Conservation (phyloP, 92 coral and sea anemone genomes). For the Chrysogorgia sp. region DNA sequence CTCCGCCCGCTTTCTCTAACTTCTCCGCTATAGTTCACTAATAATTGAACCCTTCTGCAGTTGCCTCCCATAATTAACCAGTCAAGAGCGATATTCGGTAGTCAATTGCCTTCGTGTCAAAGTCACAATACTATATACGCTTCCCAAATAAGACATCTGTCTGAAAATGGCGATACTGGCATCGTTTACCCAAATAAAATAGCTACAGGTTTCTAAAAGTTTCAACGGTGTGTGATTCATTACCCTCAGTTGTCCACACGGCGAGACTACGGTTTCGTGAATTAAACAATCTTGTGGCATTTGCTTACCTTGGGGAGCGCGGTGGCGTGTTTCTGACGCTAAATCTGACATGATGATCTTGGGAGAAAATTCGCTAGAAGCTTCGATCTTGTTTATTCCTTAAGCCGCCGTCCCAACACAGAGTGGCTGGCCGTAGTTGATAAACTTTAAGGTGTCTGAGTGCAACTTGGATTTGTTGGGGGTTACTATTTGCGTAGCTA, state of each 20-base stretch:
- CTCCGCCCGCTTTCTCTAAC: not conserved
- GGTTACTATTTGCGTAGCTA: conserved; percentile 47
- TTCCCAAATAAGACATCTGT: not conserved
- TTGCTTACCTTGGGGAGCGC: conserved; percentile 17
- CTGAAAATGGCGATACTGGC: not conserved
- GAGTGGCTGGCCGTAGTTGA: not conserved
- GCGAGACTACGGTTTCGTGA: not conserved
- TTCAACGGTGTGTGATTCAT: not conserved
- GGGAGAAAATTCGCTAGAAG: conserved; percentile 6
- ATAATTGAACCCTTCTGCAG: not conserved
- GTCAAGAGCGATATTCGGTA: not conserved
- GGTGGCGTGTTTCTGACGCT: conserved; percentile 18
- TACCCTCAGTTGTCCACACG: conserved; percentile 5
- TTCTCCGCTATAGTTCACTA: not conserved
- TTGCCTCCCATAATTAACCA: not conserved
- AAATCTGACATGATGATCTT: not conserved
- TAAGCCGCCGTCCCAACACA: not conserved
- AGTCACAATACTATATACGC: conserved; percentile 18
- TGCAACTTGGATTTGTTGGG: conserved; percentile 30
- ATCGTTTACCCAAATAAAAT: not conserved
- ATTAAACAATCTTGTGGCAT: not conserved
- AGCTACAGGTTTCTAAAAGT: too few species aligned
- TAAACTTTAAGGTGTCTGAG: not conserved
- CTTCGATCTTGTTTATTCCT: not conserved
- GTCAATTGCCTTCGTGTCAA: not conserved